Percentiles rank a stretch among this genome's conserved stretches.
phyloP scores from a whole-genome alignment of 2,113 vertebrate species.

The Salvelinus sp. region DNA sequence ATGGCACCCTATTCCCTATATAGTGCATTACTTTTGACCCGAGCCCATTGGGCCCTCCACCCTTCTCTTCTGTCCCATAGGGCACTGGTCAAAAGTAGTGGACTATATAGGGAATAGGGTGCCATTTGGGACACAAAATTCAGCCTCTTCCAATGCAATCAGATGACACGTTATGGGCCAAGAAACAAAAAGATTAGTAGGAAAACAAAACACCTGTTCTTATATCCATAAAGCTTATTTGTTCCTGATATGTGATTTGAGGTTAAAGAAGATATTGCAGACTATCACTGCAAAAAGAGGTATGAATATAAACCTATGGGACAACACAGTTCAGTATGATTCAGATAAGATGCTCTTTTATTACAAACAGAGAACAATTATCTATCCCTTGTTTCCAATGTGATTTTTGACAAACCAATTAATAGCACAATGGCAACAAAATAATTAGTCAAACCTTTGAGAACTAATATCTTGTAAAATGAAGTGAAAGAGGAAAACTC shows the following conservation, averaged over 20 bases:
- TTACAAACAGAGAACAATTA: constrained; percentile 63
- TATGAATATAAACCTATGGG: background rate
- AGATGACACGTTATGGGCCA: background rate
- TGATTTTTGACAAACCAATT: constrained; percentile 61
- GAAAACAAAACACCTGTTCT: background rate
- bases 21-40: too few species aligned
- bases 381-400: constrained; percentile 51
- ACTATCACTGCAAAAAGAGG: background rate
- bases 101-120: too few species aligned
- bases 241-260: background rate
- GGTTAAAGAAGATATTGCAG: background rate
- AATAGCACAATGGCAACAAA: constrained; percentile 61
- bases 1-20: background rate
- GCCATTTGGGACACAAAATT: too few species aligned
- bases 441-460: constrained; percentile 59
- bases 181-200: background rate
- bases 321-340: background rate
- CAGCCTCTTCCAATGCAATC: too few species aligned
- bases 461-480: constrained; percentile 58
- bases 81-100: too few species aligned
- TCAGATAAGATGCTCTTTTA: constrained; percentile 47
- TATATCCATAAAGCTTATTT: background rate
- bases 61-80: too few species aligned
- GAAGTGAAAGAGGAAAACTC: constrained; percentile 33
- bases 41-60: too few species aligned